Percentiles rank a stretch among this genome's conserved stretches.
Conservation (phyloP, 2,888 invertebrate genomes). For the Antitype chi region DNA sequence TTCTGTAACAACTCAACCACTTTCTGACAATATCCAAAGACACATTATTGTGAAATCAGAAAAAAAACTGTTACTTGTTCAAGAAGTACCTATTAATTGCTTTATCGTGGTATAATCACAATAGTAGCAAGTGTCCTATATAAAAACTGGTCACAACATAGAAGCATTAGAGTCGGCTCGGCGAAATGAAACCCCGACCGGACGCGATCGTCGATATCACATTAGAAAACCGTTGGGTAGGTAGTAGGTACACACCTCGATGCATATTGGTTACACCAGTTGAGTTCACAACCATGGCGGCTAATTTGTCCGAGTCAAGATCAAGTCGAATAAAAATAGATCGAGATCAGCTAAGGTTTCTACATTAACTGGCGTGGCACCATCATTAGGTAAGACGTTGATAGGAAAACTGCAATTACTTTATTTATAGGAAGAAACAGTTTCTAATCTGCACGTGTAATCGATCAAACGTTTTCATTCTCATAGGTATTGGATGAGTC, state of each 20-base stretch:
- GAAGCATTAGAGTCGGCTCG: constrained; percentile 66
- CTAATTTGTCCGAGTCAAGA: constrained; percentile 72
- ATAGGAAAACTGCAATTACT: constrained; percentile 50
- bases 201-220: constrained; percentile 79
- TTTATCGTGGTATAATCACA: constrained; percentile 52
- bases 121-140: constrained; percentile 64
- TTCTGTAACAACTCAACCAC: constrained; percentile 30
- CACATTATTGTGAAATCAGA: constrained; percentile 27
- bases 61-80: constrained; percentile 17
- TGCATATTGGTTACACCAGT: constrained; percentile 78
- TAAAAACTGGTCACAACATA: constrained; percentile 72
- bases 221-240: constrained; percentile 81
- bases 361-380: constrained; percentile 51
- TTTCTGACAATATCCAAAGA: constrained; percentile 33
- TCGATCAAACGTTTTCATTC: constrained; percentile 36
- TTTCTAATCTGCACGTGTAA: constrained; percentile 43
- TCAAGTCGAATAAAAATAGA: constrained; percentile 76
- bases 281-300: constrained; percentile 70
- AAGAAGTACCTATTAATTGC: constrained; percentile 12
- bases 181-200: constrained; percentile 78
- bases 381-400: constrained; percentile 49
- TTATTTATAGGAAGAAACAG: constrained; percentile 32
- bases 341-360: constrained; percentile 71
- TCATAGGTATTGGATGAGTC: constrained; percentile 25
- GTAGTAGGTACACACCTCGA: constrained; percentile 73